Evolutionary conservation across 2,113 vertebrate genomes (phyloP), one percentile per base, ranked within the genome.

Genomic region (Charadrius vociferus): DNA sequence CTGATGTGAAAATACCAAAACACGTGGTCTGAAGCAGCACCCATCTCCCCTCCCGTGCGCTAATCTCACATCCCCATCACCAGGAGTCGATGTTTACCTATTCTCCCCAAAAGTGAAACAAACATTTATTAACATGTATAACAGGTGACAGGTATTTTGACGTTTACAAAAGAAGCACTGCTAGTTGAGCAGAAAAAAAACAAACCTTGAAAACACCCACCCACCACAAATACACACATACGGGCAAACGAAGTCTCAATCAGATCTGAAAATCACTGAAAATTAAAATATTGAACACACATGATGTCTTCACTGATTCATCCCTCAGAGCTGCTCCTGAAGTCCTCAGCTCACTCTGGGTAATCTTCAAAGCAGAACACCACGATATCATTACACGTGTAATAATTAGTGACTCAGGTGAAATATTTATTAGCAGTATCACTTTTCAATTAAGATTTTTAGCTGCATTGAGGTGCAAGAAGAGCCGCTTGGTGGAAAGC

Each of bases 121-220:
- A 82, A 95, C 55, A 70, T 62, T 90, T 90, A 90, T 90, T 88
- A 94, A 66, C 58, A 17, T 45, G 37, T 70, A 21, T 30, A 85
- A 59, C 24, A 58, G 82, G 93, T 78, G 90, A 82, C 81, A 90
- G 87, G 61, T 94, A 88, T 93, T 95, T 92, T 92, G 95, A 92
- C 82, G 80, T 74, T 50, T 55, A 73, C 37, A 70, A 62, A 90
- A 72, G 56, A 61, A 81, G 55, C 17, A 16, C 37, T 23, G 55
- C 58, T 95, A 92, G 93, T 47, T 81, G 65, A 83, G 75, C 18
- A 55, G 88, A 71, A 58, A 61, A 61, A 53, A 74, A 6, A 12
- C 27, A 72, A 91, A 87, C 71, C 71, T 90, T 41, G 66, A 32
- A 72, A 96, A 81, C 89, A 93, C 78, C 66, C 79, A 93, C 85